These are phyloP conservation scores for Batillaria attramentaria DNA, from an alignment of 1,140 invertebrate genomes.

Conservation along the genomic window DNA sequence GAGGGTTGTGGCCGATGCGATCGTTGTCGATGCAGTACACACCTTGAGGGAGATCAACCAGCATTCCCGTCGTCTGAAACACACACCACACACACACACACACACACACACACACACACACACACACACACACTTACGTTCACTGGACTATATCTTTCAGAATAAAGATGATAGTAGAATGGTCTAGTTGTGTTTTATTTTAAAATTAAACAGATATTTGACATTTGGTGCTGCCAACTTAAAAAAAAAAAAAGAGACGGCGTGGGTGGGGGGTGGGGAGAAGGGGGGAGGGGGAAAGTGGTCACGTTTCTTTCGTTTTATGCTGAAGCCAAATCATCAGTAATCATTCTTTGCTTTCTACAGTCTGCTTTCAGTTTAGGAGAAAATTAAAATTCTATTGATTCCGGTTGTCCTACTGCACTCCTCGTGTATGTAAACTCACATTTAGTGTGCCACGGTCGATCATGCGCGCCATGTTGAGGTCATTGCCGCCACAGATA, in stretches of 20 bases:
- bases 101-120: conserved; percentile 1
- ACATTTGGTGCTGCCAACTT: too few relatives aligned
- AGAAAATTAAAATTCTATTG: neutral
- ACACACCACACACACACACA: too few relatives aligned
- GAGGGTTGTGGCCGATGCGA: conserved; percentile 45
- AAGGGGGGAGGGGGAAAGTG: too few relatives aligned
- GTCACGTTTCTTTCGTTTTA: too few relatives aligned
- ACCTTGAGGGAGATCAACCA: conserved; percentile 62
- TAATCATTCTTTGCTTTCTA: neutral
- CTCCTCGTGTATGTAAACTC: too few relatives aligned
- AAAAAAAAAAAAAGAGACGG: too few relatives aligned
- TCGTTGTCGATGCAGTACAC: conserved; percentile 68
- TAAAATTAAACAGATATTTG: too few relatives aligned
- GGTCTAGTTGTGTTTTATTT: too few relatives aligned
- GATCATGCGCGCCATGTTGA: conserved; percentile 67
- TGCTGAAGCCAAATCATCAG: too few relatives aligned
- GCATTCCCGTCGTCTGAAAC: conserved; percentile 65
- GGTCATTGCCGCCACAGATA: conserved; percentile 67
- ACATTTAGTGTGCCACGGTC: conserved; percentile 71
- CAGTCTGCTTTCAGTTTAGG: neutral
- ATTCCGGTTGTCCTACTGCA: neutral
- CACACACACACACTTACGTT: neutral
- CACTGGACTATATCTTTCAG: too few relatives aligned
- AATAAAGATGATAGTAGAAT: too few relatives aligned
- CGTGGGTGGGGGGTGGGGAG: too few relatives aligned